A percentile compares a stretch with the other conserved stretches of the same genome.
Evolutionary conservation across 2,797 vertebrate species (phyloP).

Genomic region (Sciaenops ocellatus): DNA sequence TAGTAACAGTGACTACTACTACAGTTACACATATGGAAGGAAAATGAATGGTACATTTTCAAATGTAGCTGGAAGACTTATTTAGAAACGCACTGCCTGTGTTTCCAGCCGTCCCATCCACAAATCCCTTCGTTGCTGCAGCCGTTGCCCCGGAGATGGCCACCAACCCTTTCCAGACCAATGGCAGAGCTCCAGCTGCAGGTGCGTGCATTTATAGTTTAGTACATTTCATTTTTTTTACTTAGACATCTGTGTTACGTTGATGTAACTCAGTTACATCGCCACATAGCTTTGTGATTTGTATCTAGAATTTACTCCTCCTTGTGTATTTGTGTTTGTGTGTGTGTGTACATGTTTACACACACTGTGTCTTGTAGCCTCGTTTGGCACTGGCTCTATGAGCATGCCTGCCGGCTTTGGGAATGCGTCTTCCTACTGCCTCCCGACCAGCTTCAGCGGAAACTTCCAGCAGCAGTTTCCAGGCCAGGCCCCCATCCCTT

Average conservation of each 20-base stretch:
- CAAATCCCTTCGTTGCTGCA: constrained; percentile 95
- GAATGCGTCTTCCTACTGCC: constrained; percentile 93
- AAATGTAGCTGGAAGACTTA: not conserved
- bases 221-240: constrained; percentile 11
- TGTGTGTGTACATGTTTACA: constrained; percentile 48
- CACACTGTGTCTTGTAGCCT: constrained; percentile 84
- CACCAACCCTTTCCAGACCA: constrained; percentile 97
- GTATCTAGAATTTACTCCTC: constrained; percentile 59
- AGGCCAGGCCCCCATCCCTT: constrained; percentile 91
- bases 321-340: constrained; percentile 43
- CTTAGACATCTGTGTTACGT: constrained; percentile 33
- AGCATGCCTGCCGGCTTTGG: constrained; percentile 98
- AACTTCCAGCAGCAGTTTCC: constrained; percentile 96
- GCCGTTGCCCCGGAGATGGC: constrained; percentile 92
- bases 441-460: constrained; percentile 98
- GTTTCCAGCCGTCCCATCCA: constrained; percentile 89
- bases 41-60: not conserved
- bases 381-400: constrained; percentile 96
- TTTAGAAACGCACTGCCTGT: constrained; percentile 23
- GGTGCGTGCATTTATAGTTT: constrained; percentile 54
- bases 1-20: constrained; percentile 61
- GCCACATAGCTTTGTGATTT: constrained; percentile 55
- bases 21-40: constrained; percentile 2
- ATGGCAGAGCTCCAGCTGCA: constrained; percentile 89
- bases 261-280: constrained; percentile 66